A percentile compares a stretch with the other conserved stretches of the same genome.
Conservation (phyloP, 2,888 invertebrate genomes). For the Hemicrepidius hirtus region DNA sequence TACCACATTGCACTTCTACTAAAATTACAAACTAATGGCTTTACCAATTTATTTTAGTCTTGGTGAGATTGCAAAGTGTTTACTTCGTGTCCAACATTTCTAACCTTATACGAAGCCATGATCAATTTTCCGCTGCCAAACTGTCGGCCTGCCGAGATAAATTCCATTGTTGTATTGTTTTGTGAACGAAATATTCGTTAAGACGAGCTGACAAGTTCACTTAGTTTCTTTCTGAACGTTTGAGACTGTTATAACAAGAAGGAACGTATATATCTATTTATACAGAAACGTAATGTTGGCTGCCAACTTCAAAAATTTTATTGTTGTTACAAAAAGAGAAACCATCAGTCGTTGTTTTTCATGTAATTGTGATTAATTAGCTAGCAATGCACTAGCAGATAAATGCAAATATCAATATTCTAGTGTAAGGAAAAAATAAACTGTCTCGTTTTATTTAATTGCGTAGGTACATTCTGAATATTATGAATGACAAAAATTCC, state of each 20-base stretch:
- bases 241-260: constrained; percentile 39
- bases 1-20: background rate
- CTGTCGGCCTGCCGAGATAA: constrained; percentile 65
- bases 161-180: constrained; percentile 66
- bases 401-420: too few relatives aligned
- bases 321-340: background rate
- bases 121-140: constrained; percentile 66
- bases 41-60: constrained; percentile 9
- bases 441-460: too few relatives aligned
- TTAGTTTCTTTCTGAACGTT: constrained; percentile 61
- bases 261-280: constrained; percentile 42
- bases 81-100: constrained; percentile 38
- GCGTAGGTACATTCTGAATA: too few relatives aligned
- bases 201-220: constrained; percentile 66
- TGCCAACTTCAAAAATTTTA: constrained; percentile 18
- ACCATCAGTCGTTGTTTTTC: background rate
- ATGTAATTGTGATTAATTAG: too few relatives aligned
- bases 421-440: too few relatives aligned
- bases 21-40: background rate
- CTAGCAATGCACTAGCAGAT: too few relatives aligned
- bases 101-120: constrained; percentile 54
- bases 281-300: constrained; percentile 38
- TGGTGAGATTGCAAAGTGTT: constrained; percentile 28
- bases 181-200: constrained; percentile 65
- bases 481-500: too few relatives aligned